Base-by-base conservation (phyloP, 2,113 vertebrate genomes). In the Bujurquina vittata region DNA sequence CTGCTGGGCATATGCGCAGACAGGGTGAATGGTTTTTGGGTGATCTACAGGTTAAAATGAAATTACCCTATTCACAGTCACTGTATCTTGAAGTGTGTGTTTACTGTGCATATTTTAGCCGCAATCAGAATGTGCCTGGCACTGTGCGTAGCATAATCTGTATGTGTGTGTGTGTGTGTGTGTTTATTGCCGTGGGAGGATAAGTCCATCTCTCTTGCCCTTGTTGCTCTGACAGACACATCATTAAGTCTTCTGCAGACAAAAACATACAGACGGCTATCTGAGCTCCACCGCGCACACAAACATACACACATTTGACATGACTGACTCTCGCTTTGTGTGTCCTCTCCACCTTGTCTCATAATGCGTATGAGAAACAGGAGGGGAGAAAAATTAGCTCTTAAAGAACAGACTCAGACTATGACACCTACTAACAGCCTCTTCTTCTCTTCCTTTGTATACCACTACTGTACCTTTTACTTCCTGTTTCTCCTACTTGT, bases 221-320 rank as follows among this genome's bases (percentile, higher is more conserved):
- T 86, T 89, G 79, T 88, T 90, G 80, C 79, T 83, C 52, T 83
- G 84, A 83, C 78, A 83, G 84, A 77, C 81, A 59, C 87, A 87
- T 91, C 85, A 91, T 91, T 83, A 89, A 81, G 65, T 87, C 60
- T 62, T 75, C 78, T 85, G 2, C 8, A 80, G 86, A 87, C 75
- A 86, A 90, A 90, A 89, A 61, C 63, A 62, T 76, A 69, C 90
- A 81, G 40, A 81, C 56, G 78, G 67, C 33, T 74, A 87, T 87
- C 83, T 80, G 75, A 87, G 79, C 56, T 80, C 55, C 22, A 33
- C 57, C 35, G 55, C 62, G 37, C 77, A 37, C 74, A 67, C 75
- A 69, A 15, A 79, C 75, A 77, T 17, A 83, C 78, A 82, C 84
- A 55, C 87, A 55, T 59, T 61, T 15, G 62, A 79, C 62, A 76